phyloP scores from a whole-genome alignment of 1,140 invertebrate genomes.

The Drosophila sulfurigaster region DNA sequence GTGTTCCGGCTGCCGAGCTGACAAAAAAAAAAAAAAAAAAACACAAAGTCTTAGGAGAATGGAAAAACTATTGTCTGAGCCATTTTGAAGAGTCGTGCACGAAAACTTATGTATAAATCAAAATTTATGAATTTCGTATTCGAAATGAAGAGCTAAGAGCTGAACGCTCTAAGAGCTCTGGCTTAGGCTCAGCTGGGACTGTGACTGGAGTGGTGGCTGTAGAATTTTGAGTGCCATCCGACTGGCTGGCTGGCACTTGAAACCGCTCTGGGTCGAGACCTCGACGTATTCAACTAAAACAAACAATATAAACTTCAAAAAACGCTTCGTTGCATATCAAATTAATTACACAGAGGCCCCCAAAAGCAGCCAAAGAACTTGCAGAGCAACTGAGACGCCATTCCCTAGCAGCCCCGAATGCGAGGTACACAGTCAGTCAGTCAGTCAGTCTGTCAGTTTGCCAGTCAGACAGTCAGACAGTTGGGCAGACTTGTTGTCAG shows the following conservation, averaged over 20 bases:
- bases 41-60: constrained; percentile 40
- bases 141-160: constrained; percentile 47
- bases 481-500: constrained; percentile 55
- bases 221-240: constrained; percentile 50
- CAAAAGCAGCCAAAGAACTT: constrained; percentile 48
- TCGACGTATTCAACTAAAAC: constrained; percentile 69
- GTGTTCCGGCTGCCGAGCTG: constrained; percentile 65
- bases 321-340: constrained; percentile 83
- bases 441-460: constrained; percentile 16
- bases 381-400: constrained; percentile 17
- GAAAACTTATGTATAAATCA: constrained; percentile 69
- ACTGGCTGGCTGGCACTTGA: constrained; percentile 54
- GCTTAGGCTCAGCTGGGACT: constrained; percentile 25
- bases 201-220: constrained; percentile 24
- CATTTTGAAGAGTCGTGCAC: constrained; percentile 42
- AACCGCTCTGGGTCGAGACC: constrained; percentile 59
- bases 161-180: not conserved
- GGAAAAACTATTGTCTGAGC: constrained; percentile 73
- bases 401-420: constrained; percentile 4
- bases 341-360: constrained; percentile 75
- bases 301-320: constrained; percentile 82
- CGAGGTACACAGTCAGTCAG: constrained; percentile 14
- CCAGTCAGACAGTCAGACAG: constrained; percentile 32
- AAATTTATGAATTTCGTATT: constrained; percentile 71
- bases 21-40: constrained; percentile 23